Percentiles rank a stretch among this genome's conserved stretches.
Evolutionary conservation across 2,888 invertebrate genomes (phyloP).

Genomic region (Eristalis arbustorum): DNA sequence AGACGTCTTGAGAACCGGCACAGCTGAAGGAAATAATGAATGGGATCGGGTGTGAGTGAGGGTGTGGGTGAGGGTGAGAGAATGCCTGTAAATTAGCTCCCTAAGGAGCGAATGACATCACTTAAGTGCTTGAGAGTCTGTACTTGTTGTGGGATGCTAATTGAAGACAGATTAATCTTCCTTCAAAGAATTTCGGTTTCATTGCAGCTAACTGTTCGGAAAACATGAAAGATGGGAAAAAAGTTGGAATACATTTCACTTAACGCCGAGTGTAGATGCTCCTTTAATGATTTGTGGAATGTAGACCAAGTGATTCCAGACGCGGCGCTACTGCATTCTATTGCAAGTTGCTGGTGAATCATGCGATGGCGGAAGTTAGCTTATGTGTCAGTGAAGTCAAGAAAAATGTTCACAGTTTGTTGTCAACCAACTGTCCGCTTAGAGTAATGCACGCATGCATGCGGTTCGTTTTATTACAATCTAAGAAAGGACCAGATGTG

Average conservation of each 20-base stretch:
- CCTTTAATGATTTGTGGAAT: slow-evolving; percentile 4
- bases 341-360: neutral
- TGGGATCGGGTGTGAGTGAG: no score
- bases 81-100: neutral
- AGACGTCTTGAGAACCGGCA: slow-evolving; percentile 6
- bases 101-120: slow-evolving; percentile 3
- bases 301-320: neutral
- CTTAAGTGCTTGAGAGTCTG: neutral
- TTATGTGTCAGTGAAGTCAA: no score
- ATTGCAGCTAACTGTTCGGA: slow-evolving; percentile 46
- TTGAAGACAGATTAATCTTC: slow-evolving; percentile 32
- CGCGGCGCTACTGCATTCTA: neutral
- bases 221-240: slow-evolving; percentile 52
- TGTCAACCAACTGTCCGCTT: no score
- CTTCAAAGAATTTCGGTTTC: slow-evolving; percentile 6
- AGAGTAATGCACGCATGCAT: no score
- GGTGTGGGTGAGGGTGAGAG: neutral
- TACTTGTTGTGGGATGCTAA: slow-evolving; percentile 19
- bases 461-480: no score
- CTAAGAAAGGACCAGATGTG: no score
- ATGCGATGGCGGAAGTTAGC: neutral
- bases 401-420: no score
- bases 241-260: neutral
- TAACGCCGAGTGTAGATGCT: neutral
- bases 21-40: slow-evolving; percentile 16